These are phyloP conservation scores for Eumacrocentrus americanus DNA, from an alignment of 2,888 invertebrate species.

Conservation along the genomic window DNA sequence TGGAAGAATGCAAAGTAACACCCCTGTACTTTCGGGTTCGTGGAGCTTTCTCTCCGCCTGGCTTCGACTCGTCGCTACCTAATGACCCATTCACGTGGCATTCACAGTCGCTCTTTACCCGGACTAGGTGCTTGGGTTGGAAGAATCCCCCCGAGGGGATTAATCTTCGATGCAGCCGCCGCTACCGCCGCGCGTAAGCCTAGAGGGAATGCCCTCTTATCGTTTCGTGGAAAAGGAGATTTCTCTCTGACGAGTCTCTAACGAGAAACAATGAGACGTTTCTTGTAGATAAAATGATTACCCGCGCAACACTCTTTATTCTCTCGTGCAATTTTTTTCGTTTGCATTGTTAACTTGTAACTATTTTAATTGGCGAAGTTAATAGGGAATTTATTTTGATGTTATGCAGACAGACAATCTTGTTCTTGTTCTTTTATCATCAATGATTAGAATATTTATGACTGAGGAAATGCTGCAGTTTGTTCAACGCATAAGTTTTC, in stretches of 20 bases:
- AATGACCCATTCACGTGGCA: slow-evolving; percentile 32
- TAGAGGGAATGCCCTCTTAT: slow-evolving; percentile 19
- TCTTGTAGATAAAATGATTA: slow-evolving; percentile 15
- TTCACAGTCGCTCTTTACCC: slow-evolving; percentile 27
- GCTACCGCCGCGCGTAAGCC: slow-evolving; percentile 25
- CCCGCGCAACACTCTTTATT: neutral
- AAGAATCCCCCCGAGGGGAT: slow-evolving; percentile 27
- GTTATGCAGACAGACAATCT: neutral
- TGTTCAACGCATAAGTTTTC: neutral
- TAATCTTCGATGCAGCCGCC: slow-evolving; percentile 31
- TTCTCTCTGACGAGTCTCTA: slow-evolving; percentile 14
- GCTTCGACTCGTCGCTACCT: slow-evolving; percentile 29
- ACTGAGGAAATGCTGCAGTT: neutral
- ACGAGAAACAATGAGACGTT: slow-evolving; percentile 21
- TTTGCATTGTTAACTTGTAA: neutral
- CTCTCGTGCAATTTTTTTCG: neutral
- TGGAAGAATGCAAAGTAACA: slow-evolving; percentile 23
- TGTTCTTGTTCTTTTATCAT: neutral
- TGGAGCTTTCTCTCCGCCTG: slow-evolving; percentile 15
- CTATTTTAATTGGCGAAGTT: neutral
- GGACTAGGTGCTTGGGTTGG: slow-evolving; percentile 15
- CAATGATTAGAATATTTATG: neutral
- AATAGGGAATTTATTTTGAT: neutral
- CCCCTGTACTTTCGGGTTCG: too few relatives aligned
- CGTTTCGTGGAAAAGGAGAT: slow-evolving; percentile 10